phyloP scores from a whole-genome alignment of 2,113 vertebrate genomes.

The Hyla sarda region DNA sequence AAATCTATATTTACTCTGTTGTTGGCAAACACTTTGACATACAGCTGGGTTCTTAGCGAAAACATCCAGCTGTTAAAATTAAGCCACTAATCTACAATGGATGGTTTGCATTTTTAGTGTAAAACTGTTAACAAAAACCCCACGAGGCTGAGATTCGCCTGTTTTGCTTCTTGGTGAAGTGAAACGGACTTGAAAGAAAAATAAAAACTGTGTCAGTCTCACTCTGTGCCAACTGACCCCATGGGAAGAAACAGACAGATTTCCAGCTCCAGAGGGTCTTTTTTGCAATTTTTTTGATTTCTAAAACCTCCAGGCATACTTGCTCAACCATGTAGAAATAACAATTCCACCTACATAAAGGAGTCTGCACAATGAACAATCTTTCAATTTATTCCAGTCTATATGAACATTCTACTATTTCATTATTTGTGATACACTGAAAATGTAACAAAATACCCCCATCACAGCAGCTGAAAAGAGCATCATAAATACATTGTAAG shows the following conservation, averaged over 20 bases:
- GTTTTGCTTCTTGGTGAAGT: constrained; percentile 52
- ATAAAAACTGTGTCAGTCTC: constrained; percentile 54
- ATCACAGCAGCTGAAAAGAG: neutral
- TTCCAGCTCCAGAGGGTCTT: constrained; percentile 45
- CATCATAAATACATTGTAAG: neutral
- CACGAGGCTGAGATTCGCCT: constrained; percentile 44
- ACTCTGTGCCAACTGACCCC: constrained; percentile 54
- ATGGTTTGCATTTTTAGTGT: constrained; percentile 52
- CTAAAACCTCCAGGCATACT: constrained; percentile 50
- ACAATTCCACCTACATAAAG: constrained; percentile 48
- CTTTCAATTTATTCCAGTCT: constrained; percentile 34
- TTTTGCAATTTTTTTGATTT: constrained; percentile 43
- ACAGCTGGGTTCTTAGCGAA: constrained; percentile 40
- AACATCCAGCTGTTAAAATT: constrained; percentile 54
- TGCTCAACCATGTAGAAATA: constrained; percentile 54
- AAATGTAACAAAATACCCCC: neutral
- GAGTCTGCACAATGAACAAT: constrained; percentile 14
- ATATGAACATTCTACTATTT: neutral
- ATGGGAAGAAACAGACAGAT: constrained; percentile 48
- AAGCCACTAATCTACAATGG: constrained; percentile 54
- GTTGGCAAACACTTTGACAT: constrained; percentile 50
- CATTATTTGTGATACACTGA: neutral
- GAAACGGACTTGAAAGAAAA: constrained; percentile 53
- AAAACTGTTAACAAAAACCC: constrained; percentile 52
- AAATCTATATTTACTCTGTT: constrained; percentile 38